Base-by-base conservation (phyloP, 2,797 vertebrate species). In the Luscinia luscinia region DNA sequence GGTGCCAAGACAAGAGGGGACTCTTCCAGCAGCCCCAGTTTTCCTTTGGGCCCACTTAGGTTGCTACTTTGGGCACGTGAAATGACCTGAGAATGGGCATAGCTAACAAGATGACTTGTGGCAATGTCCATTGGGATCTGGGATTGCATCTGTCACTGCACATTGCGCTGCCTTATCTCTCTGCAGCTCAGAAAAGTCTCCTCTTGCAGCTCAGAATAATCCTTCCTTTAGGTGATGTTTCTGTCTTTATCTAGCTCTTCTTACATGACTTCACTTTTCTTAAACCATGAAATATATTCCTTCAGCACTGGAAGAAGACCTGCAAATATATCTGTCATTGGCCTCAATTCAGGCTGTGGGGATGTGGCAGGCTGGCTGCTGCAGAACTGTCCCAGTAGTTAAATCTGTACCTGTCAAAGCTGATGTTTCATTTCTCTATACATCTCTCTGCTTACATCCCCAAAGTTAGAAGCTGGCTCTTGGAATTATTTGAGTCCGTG, bases 161-260 rank as follows among this genome's bases (percentile, higher is more conserved):
- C 11, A 12, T 76, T 76, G 43, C 45, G 17, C 52, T 74, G 15
- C 27, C 22, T 76, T 58, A 40, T 76, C 28, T 81, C 45, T 82
- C 38, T 79, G 68, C 59, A 89, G 52, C 54, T 89, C 58, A 61
- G 58, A 58, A 78, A 70, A 74, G 12, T 73, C 46, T 86, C 46
- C 19, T 91, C 30, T 83, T 86, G 46, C 40, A 49, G 45, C 58
- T 87, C 49, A 36, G 57, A 83, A 68, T 95, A 73, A 73, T 87
- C 66, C 45, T 81, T 90, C 69, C 51, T 90, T 88, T 80, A 93
- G 61, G 40, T 79, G 49, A 74, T 87, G 34, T 64, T 89, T 93
- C 75, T 62, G 19, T 93, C 74, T 87, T 93, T 64, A 73, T 87
- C 59, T 40, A 77, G 24, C 49, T 48, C 23, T 90, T 93, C 58